Evolutionary conservation across 1,140 invertebrate species (phyloP).

Genomic region (Drosophila repletoides): DNA sequence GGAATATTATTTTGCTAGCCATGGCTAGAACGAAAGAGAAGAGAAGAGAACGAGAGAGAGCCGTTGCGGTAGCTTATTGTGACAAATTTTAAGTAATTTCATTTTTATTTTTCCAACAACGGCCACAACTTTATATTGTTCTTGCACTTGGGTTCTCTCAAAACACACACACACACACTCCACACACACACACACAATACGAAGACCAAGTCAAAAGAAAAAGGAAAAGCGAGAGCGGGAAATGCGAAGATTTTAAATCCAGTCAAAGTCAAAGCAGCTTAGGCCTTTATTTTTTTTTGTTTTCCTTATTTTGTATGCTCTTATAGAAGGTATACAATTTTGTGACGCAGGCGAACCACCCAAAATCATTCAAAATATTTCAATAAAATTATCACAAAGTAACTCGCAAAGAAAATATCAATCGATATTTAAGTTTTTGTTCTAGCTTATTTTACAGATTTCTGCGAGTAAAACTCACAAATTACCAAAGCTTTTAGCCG

Average conservation of each 20-base stretch:
- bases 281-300: conserved; percentile 32
- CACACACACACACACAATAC: conserved; percentile 26
- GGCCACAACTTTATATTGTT: conserved; percentile 51
- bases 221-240: conserved; percentile 9
- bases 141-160: conserved; percentile 29
- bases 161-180: no score
- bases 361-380: no score
- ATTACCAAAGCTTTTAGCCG: no score
- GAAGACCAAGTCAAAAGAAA: conserved; percentile 17
- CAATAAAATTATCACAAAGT: no score
- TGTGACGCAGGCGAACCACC: no score
- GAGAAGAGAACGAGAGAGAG: not conserved
- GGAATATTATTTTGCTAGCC: conserved; percentile 8
- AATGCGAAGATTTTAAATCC: conserved; percentile 13
- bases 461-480: no score
- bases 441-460: no score
- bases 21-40: not conserved
- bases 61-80: conserved; percentile 63
- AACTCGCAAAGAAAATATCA: no score
- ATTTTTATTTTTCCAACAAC: conserved; percentile 65
- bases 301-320: not conserved
- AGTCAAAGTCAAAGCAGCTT: conserved; percentile 60
- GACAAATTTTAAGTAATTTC: conserved; percentile 80
- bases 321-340: no score
- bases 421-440: no score